A percentile compares a stretch with the other conserved stretches of the same genome.
phyloP scores from a whole-genome alignment of 2,888 invertebrate species.

The Autographa gamma region DNA sequence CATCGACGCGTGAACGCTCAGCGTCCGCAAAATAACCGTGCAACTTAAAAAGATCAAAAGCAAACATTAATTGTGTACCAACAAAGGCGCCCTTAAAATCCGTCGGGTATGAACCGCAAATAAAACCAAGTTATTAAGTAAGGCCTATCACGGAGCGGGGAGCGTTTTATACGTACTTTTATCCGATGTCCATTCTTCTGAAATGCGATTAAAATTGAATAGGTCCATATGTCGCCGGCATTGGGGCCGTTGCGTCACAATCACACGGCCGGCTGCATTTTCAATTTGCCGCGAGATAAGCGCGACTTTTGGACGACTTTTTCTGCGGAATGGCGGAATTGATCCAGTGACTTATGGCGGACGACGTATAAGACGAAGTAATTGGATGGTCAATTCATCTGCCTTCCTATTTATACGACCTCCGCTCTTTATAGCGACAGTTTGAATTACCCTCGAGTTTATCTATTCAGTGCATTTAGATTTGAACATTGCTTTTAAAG shows the following conservation, averaged over 20 bases:
- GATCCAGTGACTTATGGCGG: slow-evolving; percentile 87
- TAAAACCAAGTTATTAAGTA: slow-evolving; percentile 85
- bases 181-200: slow-evolving; percentile 88
- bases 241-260: slow-evolving; percentile 85
- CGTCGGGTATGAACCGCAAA: slow-evolving; percentile 82
- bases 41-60: slow-evolving; percentile 85
- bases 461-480: slow-evolving; percentile 45
- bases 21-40: slow-evolving; percentile 72
- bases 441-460: slow-evolving; percentile 39
- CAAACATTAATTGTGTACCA: slow-evolving; percentile 82
- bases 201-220: slow-evolving; percentile 89
- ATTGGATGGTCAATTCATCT: slow-evolving; percentile 85
- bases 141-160: slow-evolving; percentile 73
- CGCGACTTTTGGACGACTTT: slow-evolving; percentile 86
- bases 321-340: slow-evolving; percentile 86
- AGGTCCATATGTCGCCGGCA: slow-evolving; percentile 87
- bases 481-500: slow-evolving; percentile 27
- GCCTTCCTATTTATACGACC: slow-evolving; percentile 74
- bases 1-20: slow-evolving; percentile 72
- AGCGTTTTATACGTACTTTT: slow-evolving; percentile 77
- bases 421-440: slow-evolving; percentile 42
- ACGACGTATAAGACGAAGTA: slow-evolving; percentile 75
- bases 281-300: slow-evolving; percentile 89
- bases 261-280: slow-evolving; percentile 87
- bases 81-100: slow-evolving; percentile 83